Percentiles rank a stretch among this genome's conserved stretches.
Evolutionary conservation across 2,888 invertebrate species (phyloP).

Genomic region (Oithona nana): DNA sequence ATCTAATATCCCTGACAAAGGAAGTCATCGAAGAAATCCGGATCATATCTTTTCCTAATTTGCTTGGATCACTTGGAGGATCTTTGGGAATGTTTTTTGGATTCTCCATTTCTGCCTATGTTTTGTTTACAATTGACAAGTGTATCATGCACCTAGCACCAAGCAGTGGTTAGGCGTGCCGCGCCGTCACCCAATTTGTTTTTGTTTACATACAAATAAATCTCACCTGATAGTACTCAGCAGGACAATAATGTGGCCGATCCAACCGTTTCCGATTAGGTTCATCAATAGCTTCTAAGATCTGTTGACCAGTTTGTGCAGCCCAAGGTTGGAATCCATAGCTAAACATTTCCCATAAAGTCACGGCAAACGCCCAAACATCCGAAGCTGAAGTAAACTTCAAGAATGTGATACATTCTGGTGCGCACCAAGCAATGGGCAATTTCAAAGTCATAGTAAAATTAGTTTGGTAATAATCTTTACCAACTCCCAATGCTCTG

Average conservation of each 20-base stretch:
- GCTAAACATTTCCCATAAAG: constrained; percentile 99
- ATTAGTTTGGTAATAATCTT: constrained; percentile 97
- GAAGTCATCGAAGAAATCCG: too few relatives aligned
- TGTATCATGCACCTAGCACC: too few relatives aligned
- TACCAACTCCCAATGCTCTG: constrained; percentile 83
- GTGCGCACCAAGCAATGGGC: constrained; percentile 98
- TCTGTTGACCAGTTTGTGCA: constrained; percentile 77
- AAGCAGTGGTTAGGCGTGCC: too few relatives aligned
- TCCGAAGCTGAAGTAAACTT: constrained; percentile 91
- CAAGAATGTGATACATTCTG: constrained; percentile 87
- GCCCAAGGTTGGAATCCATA: constrained; percentile 98
- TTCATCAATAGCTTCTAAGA: constrained; percentile 81
- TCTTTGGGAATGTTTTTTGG: too few relatives aligned
- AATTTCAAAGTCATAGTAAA: constrained; percentile 90
- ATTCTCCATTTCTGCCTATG: too few relatives aligned
- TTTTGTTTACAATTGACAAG: too few relatives aligned
- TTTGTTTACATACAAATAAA: too few relatives aligned
- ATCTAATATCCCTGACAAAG: too few relatives aligned
- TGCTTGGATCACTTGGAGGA: too few relatives aligned
- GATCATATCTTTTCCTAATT: too few relatives aligned
- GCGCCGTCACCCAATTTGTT: too few relatives aligned
- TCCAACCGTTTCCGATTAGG: constrained; percentile 65
- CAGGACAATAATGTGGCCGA: constrained; percentile 81
- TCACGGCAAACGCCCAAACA: constrained; percentile 94
- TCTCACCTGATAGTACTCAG: constrained; percentile 77